These are phyloP conservation scores for Nannoperca obscura DNA, from an alignment of 2,797 vertebrate species.

Conservation along the genomic window DNA sequence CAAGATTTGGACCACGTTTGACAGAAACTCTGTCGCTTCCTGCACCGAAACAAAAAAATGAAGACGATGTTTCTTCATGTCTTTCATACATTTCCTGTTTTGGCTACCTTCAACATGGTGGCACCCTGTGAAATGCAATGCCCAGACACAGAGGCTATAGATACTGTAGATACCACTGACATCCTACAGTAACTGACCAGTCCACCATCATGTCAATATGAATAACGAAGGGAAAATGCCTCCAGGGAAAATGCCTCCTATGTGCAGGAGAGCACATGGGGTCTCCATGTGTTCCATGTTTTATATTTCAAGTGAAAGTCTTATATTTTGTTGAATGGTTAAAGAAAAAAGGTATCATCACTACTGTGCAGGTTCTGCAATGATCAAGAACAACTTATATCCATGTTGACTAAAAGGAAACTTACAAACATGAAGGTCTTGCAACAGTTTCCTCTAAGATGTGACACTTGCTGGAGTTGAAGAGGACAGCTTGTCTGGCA, in stretches of 20 bases:
- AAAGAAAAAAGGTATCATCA: neutral
- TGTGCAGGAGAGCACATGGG: too few species aligned
- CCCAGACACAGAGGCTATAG: neutral
- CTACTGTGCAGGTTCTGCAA: neutral
- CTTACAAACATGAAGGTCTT: neutral
- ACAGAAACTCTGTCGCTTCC: neutral
- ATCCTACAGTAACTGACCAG: neutral
- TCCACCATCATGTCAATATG: neutral
- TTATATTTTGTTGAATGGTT: neutral
- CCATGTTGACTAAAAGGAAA: slow-evolving; percentile 4
- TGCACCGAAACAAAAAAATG: neutral
- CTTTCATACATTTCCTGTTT: neutral
- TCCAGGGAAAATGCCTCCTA: too few species aligned
- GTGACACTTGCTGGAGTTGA: slow-evolving; percentile 13
- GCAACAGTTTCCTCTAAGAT: slow-evolving; percentile 4
- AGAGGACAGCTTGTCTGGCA: slow-evolving; percentile 14
- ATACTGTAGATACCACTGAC: neutral
- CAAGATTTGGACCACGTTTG: neutral
- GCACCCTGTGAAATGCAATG: neutral
- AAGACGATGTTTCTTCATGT: neutral
- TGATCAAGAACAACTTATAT: slow-evolving; percentile 23
- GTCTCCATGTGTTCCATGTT: slow-evolving; percentile 6
- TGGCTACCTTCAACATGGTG: neutral
- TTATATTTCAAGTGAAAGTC: neutral
- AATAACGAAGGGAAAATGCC: neutral